Base-by-base conservation (phyloP, 2,113 vertebrate species). In the Nothocercus nigrocapillus region DNA sequence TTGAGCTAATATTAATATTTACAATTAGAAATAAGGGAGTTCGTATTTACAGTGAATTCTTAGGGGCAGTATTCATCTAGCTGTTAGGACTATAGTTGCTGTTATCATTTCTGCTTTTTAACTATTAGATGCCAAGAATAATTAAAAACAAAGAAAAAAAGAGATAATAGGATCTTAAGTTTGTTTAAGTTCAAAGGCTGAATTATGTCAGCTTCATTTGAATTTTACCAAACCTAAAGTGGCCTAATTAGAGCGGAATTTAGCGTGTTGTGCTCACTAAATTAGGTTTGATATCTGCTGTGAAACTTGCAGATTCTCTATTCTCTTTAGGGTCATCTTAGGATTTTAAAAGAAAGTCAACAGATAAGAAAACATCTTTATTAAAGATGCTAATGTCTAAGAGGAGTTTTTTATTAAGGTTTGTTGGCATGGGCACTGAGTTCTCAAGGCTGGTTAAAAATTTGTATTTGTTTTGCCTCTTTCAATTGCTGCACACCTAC, bases 1-100 rank as follows among this genome's bases (percentile, higher is more conserved):
- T 22, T 97, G 83, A 91, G 88, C 70, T 95, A 75, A 7, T 97
- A 75, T 96, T 94, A 96, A 88, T 93, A 85, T 94, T 89, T 94
- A 85, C 80, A 94, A 75, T 94, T 90, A 93, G 86, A 95, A 94
- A 30, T 92, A 14, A n/a, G 49, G 21, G 64, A 56, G 74, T 56
- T 94, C 32, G 85, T 22, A 30, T 94, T 74, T 77, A 34, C 2
- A 24, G n/a, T 80, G 13, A 44, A 6, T 28, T 85, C 17, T 56
- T 69, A 16, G 14, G 13, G 28, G 9, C 2, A 5, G 3, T 83
- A 58, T 32, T 74, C 15, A 67, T 53, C 69, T 25, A 89, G 66
- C 11, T 64, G 19, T 74, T 84, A 42, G 0, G 13, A 32, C 72
- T 64, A 34, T 36, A 3, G 34, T 66, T 94, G 9, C 13, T 81